A percentile compares a stretch with the other conserved stretches of the same genome.
Evolutionary conservation across 2,888 invertebrate genomes (phyloP).

Genomic region (Hyppa rectilinea): DNA sequence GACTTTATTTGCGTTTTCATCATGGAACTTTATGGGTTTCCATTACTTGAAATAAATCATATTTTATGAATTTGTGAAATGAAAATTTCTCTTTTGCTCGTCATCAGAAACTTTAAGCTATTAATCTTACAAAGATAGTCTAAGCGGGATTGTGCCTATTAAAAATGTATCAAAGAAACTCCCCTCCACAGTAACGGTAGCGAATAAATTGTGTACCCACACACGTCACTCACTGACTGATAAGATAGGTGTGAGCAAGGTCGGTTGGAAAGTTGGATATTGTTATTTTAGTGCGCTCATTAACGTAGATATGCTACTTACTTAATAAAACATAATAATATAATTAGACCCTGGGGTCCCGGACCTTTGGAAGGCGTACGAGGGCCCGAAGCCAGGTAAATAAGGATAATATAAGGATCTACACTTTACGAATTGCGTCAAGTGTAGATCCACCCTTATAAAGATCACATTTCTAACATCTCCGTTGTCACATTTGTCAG

Average conservation of each 20-base stretch:
- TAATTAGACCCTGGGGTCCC: no score
- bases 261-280: not conserved
- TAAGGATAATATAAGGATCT: no score
- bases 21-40: conserved; percentile 44
- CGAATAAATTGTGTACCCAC: conserved; percentile 15
- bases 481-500: conserved; percentile 27
- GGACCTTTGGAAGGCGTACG: no score
- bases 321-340: no score
- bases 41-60: conserved; percentile 61
- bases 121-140: conserved; percentile 65
- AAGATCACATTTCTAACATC: conserved; percentile 11
- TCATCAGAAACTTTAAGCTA: conserved; percentile 61
- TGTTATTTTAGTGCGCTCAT: not conserved
- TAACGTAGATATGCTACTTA: not conserved
- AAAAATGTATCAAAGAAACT: conserved; percentile 61
- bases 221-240: conserved; percentile 12
- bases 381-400: no score
- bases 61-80: conserved; percentile 67
- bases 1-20: conserved; percentile 30
- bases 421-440: no score
- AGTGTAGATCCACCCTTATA: not conserved
- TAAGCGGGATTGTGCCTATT: conserved; percentile 54
- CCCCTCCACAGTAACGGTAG: conserved; percentile 23
- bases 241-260: not conserved
- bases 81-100: conserved; percentile 61